These are phyloP conservation scores for Diabrotica balteata DNA, from an alignment of 2,888 invertebrate genomes.

Conservation along the genomic window DNA sequence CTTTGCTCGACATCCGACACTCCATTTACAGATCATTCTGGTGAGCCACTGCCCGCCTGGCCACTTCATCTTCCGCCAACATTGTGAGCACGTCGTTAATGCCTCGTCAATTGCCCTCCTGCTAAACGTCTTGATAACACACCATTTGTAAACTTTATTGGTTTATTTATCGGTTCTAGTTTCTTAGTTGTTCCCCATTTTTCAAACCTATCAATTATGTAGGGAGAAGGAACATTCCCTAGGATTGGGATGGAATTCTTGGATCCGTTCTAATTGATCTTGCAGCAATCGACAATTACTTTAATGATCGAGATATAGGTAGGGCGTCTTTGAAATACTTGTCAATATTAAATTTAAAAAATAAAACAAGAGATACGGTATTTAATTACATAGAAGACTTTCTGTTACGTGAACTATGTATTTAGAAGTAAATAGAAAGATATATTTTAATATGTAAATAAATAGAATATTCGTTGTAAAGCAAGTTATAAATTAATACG, in stretches of 20 bases:
- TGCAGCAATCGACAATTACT: no score
- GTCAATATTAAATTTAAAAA: no score
- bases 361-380: no score
- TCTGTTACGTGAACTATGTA: no score
- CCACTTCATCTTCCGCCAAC: slow-evolving; percentile 61
- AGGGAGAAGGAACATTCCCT: background rate
- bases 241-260: background rate
- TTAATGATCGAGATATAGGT: no score
- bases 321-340: no score
- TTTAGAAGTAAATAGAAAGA: no score
- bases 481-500: no score
- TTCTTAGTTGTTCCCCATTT: slow-evolving; percentile 21
- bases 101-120: slow-evolving; percentile 54
- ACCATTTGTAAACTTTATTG: slow-evolving; percentile 56
- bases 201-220: slow-evolving; percentile 15
- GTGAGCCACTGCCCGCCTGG: slow-evolving; percentile 62
- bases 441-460: no score
- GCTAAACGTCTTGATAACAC: slow-evolving; percentile 59
- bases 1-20: slow-evolving; percentile 62
- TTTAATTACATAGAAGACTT: no score
- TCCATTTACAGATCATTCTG: slow-evolving; percentile 69
- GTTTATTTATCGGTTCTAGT: slow-evolving; percentile 51
- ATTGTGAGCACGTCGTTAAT: slow-evolving; percentile 54
- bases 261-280: background rate
- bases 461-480: no score